Evolutionary conservation across 2,888 invertebrate genomes (phyloP).

Genomic region (Eupithecia insigniata): DNA sequence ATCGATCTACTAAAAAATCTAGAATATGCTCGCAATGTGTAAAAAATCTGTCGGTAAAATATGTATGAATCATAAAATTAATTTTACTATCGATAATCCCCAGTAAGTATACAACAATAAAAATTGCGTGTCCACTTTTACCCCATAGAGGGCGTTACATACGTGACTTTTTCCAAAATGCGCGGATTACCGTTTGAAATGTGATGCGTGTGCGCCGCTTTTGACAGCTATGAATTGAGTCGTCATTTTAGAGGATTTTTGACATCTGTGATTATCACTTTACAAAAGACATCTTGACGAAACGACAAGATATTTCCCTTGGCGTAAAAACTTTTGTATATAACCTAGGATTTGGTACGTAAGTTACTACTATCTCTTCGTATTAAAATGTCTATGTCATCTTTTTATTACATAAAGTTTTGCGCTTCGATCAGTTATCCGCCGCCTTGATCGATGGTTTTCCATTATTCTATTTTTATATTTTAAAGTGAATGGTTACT

Average conservation of each 20-base stretch:
- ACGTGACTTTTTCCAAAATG: slow-evolving; percentile 61
- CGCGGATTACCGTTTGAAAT: slow-evolving; percentile 59
- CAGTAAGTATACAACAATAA: slow-evolving; percentile 22
- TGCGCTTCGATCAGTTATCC: no score
- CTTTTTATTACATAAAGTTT: background rate
- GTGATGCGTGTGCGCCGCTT: slow-evolving; percentile 53
- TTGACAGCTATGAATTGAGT: slow-evolving; percentile 56
- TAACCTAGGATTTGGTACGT: no score
- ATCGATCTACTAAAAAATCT: background rate
- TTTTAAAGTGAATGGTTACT: background rate
- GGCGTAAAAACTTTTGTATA: background rate
- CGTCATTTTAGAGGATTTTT: slow-evolving; percentile 32
- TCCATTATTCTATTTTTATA: background rate
- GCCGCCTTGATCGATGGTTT: no score
- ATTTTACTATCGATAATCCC: slow-evolving; percentile 36
- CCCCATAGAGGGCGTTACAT: slow-evolving; percentile 43
- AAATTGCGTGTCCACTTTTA: slow-evolving; percentile 20
- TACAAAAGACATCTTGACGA: background rate
- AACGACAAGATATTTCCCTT: background rate
- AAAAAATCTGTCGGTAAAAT: background rate
- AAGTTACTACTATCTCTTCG: no score
- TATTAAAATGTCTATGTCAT: no score
- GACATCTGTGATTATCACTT: slow-evolving; percentile 12
- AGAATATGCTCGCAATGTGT: background rate
- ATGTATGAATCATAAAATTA: background rate